Evolutionary conservation across 2,113 vertebrate genomes (phyloP), one percentile per base, ranked within the genome.

Genomic region (Rhipidura dahli): DNA sequence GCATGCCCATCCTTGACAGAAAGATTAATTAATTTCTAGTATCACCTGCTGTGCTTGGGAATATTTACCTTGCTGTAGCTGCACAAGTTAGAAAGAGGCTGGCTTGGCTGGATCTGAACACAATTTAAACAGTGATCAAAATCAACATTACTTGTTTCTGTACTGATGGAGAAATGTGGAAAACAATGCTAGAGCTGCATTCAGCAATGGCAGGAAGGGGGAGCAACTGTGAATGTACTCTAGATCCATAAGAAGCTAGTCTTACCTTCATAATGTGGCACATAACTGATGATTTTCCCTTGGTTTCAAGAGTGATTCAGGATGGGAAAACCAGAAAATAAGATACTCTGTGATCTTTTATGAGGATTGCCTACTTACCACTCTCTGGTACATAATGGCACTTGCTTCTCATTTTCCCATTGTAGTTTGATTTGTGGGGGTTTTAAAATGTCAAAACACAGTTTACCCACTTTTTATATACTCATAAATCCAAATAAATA

Each of bases 401-500:
- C 69, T 87, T 85, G 54, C 59, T 73, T n/a, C 59, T 91, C 49
- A 24, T 89, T 95, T 94, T 87, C 84, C 50, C 40, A 72, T 96
- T 93, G 82, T 87, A 72, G 53, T 77, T 87, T 93, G 87, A 96
- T 96, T 96, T 96, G 86, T 88, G 72, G n/a, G 44, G 26, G 7
- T 53, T 94, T 96, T 66, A 85, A 95, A 87, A 91, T 51, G 94
- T 96, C 87, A 91, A 95, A 96, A 79, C 66, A 94, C 50, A 71
- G 57, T 91, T 96, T 96, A 91, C 49, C 45, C 53, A 72, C 37
- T 61, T 91, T 91, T 91, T 89, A 91, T 93, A 72, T 33, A 53
- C 31, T 76, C 81, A 93, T 72, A 96, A 91, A 93, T 96, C 66
- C 65, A 89, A 82, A 94, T 91, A 97, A 95, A 94, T 93, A 91